phyloP scores from a whole-genome alignment of 2,113 vertebrate genomes.

The Poeciliopsis turrubarensis region DNA sequence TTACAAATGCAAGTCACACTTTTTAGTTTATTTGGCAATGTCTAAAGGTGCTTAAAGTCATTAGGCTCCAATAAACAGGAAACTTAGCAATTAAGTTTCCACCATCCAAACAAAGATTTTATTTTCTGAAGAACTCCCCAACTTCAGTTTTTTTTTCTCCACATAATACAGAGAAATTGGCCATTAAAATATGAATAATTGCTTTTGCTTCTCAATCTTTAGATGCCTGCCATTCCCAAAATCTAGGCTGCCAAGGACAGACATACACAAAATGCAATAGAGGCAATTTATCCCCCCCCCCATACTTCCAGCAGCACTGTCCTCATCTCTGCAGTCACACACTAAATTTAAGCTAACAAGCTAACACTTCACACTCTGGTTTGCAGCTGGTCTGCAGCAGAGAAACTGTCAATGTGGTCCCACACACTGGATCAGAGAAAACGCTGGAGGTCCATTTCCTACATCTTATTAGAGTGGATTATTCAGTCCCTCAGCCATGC shows the following conservation, averaged over 20 bases:
- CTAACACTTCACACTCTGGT: constrained; percentile 45
- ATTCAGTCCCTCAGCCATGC: constrained; percentile 74
- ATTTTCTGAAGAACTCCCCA: too few relatives aligned
- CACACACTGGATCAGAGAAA: constrained; percentile 62
- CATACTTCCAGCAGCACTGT: background rate
- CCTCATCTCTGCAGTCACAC: constrained; percentile 12
- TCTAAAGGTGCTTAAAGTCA: too few relatives aligned
- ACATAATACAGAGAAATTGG: too few relatives aligned
- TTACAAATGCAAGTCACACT: too few relatives aligned
- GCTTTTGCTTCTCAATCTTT: background rate
- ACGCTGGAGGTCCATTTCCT: constrained; percentile 77
- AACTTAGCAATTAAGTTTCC: too few relatives aligned
- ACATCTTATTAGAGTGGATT: constrained; percentile 81
- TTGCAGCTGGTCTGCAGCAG: constrained; percentile 59
- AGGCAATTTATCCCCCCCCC: background rate
- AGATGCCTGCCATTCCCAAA: background rate
- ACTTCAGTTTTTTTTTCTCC: too few relatives aligned
- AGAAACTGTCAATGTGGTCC: constrained; percentile 66
- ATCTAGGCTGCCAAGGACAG: background rate
- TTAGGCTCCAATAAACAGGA: too few relatives aligned
- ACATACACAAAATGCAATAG: background rate
- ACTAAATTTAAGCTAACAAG: constrained; percentile 49
- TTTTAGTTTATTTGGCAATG: too few relatives aligned
- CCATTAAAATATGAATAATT: background rate
- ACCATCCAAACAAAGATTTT: too few relatives aligned